These are phyloP conservation scores for Brachypodius melanocephalos DNA, from an alignment of 2,113 vertebrate genomes.

Conservation along the genomic window DNA sequence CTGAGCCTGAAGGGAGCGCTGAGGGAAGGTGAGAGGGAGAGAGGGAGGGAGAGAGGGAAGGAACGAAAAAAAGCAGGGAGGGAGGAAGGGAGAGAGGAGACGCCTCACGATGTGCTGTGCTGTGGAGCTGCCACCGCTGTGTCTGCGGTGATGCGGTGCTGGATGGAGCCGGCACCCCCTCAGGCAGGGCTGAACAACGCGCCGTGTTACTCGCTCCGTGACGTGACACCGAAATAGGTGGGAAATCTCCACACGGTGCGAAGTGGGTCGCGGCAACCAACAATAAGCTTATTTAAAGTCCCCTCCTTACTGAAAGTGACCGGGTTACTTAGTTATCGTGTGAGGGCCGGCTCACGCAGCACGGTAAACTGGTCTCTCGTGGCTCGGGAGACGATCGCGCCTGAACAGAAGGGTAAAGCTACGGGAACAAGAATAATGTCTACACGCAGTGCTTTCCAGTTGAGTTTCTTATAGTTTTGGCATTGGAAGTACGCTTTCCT, in stretches of 20 bases:
- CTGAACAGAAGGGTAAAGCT: background rate
- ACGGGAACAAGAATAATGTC: background rate
- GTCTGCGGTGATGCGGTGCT: background rate
- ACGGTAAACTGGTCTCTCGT: background rate
- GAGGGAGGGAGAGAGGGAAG: background rate
- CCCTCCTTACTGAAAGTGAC: background rate
- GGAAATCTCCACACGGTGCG: background rate
- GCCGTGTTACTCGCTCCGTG: background rate
- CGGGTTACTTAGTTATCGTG: background rate
- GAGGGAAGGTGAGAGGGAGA: background rate
- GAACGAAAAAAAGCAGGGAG: background rate
- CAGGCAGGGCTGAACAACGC: background rate
- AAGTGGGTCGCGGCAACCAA: background rate
- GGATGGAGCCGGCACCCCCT: background rate
- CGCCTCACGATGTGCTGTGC: background rate
- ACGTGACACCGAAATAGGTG: background rate
- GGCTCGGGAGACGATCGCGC: too few species aligned
- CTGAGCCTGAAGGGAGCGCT: background rate
- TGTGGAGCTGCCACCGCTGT: fast-evolving
- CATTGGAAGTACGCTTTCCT: background rate
- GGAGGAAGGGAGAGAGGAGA: background rate
- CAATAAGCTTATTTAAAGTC: background rate
- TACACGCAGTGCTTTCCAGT: background rate
- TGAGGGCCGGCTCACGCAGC: background rate
- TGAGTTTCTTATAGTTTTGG: background rate